Conservation (phyloP, 2,113 vertebrate species). For the Podilymbus podiceps region DNA sequence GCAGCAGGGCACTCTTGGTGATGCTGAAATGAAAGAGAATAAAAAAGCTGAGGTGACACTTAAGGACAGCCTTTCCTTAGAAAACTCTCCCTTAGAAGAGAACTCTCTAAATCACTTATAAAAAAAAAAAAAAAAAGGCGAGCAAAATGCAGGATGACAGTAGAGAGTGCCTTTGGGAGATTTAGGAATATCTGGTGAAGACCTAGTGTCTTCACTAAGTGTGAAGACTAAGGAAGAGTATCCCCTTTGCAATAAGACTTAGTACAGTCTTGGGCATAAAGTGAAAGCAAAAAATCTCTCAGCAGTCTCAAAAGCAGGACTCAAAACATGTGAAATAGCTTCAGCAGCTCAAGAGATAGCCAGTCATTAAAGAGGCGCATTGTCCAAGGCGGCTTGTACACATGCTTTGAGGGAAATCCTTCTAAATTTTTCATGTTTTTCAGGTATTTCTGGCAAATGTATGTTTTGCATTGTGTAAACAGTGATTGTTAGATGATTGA, state of each 20-base stretch:
- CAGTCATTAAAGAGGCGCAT: rapidly evolving
- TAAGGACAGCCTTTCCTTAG: neutral
- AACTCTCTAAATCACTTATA: too few species aligned
- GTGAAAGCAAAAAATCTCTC: neutral
- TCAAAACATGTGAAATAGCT: neutral
- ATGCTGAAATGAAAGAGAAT: neutral
- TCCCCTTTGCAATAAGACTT: neutral
- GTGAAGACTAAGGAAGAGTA: neutral
- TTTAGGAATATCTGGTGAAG: neutral
- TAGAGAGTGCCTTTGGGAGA: neutral
- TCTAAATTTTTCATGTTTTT: neutral
- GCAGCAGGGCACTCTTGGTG: neutral
- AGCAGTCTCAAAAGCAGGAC: neutral
- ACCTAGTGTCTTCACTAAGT: neutral
- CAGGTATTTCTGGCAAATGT: neutral
- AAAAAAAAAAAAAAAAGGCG: neutral
- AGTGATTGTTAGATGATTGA: neutral
- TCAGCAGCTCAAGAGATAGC: neutral
- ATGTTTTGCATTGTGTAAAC: neutral
- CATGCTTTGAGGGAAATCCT: neutral
- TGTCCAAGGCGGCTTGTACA: neutral
- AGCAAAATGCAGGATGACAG: neutral
- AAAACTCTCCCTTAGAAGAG: neutral
- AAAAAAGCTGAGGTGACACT: neutral
- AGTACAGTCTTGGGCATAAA: neutral